A percentile compares a stretch with the other conserved stretches of the same genome.
Conservation (phyloP, 2,888 invertebrate species). For the Pyrgus malvae region DNA sequence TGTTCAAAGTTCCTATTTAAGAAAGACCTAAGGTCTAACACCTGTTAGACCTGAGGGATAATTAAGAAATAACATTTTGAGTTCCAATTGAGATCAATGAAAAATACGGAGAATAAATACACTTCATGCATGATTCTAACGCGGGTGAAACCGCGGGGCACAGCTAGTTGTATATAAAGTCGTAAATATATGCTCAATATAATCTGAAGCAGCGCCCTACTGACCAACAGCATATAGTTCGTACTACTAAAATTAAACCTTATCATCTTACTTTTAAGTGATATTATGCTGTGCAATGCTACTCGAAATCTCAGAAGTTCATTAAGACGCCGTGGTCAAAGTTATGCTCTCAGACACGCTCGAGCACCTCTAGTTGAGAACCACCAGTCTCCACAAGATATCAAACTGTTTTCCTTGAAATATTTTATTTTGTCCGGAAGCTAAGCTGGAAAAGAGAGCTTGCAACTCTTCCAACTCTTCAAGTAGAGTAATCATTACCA, state of each 20-base stretch:
- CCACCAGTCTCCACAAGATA: constrained; percentile 37
- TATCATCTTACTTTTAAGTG: constrained; percentile 45
- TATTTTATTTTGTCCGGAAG: constrained; percentile 47
- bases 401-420: constrained; percentile 42
- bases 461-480: too few species aligned
- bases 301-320: constrained; percentile 61
- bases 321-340: constrained; percentile 72
- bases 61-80: too few species aligned
- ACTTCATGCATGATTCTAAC: too few species aligned
- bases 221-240: constrained; percentile 46
- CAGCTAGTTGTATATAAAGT: too few species aligned
- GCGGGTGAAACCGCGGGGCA: too few species aligned
- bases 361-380: constrained; percentile 44
- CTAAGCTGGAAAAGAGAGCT: too few species aligned
- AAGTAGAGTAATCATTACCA: too few species aligned
- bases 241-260: constrained; percentile 40
- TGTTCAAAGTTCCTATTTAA: too few species aligned
- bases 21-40: too few species aligned
- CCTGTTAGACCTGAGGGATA: too few species aligned
- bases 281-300: constrained; percentile 41
- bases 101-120: too few species aligned
- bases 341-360: constrained; percentile 58
- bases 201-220: constrained; percentile 1
- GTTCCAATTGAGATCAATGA: too few species aligned
- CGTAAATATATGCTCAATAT: constrained; percentile 1